phyloP scores from a whole-genome alignment of 2,797 vertebrate genomes.

The Neoniphon sammara region DNA sequence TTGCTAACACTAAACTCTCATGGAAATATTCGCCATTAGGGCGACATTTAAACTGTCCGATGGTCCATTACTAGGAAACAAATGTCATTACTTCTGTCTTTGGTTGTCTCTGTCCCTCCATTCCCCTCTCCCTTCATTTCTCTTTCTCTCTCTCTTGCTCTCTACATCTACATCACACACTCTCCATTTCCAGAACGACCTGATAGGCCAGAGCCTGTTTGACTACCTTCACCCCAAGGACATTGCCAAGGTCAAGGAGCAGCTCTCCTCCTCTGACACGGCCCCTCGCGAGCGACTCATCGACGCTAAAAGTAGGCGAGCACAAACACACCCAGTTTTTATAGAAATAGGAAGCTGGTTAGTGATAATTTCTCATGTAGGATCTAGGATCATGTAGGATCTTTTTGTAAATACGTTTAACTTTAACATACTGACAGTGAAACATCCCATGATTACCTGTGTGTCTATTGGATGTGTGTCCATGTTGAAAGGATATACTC shows the following conservation, averaged over 20 bases:
- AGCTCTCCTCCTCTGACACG: conserved; percentile 96
- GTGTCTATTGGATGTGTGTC: too few relatives aligned
- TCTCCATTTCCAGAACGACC: conserved; percentile 87
- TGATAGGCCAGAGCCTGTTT: conserved; percentile 98
- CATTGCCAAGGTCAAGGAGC: conserved; percentile 99
- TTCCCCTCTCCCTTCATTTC: not conserved
- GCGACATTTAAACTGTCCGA: too few relatives aligned
- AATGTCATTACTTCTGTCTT: not conserved
- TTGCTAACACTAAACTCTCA: too few relatives aligned
- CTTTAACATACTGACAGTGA: too few relatives aligned
- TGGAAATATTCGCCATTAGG: too few relatives aligned
- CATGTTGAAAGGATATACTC: too few relatives aligned
- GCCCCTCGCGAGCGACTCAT: conserved; percentile 96
- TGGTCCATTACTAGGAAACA: not conserved
- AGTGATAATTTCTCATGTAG: not conserved
- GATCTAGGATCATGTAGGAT: too few relatives aligned
- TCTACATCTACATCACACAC: not conserved
- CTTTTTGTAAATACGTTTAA: too few relatives aligned
- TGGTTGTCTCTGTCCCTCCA: not conserved
- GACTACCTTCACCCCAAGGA: conserved; percentile 99
- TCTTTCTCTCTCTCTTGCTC: not conserved
- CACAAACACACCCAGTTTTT: not conserved
- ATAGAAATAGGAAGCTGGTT: not conserved
- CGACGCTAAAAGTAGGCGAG: conserved; percentile 94
- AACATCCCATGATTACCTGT: too few relatives aligned